Percentiles rank a stretch among this genome's conserved stretches.
Conservation (phyloP, 2,888 invertebrate genomes). For the Neoscelio sp. region DNA sequence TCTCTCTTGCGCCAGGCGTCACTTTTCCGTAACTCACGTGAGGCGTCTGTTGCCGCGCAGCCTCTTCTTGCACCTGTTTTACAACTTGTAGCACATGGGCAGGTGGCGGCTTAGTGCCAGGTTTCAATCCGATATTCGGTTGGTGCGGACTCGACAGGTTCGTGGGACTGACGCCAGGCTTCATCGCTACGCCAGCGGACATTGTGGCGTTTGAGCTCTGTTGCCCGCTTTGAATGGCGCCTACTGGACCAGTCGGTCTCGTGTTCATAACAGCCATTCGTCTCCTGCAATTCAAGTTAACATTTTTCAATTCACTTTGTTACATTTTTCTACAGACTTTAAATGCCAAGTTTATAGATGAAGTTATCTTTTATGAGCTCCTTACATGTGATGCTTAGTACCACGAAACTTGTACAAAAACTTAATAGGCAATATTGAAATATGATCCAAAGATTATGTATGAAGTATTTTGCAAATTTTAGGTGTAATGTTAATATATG, state of each 20-base stretch:
- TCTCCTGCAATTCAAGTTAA: slow-evolving; percentile 83
- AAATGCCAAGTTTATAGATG: not conserved
- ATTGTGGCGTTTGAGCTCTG: slow-evolving; percentile 83
- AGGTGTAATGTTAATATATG: too few relatives aligned
- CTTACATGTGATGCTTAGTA: too few relatives aligned
- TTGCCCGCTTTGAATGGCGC: slow-evolving; percentile 79
- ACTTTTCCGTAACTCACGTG: slow-evolving; percentile 91
- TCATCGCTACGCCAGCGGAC: slow-evolving; percentile 85
- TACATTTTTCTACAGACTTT: too few relatives aligned
- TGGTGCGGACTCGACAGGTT: slow-evolving; percentile 84
- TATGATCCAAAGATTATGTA: too few relatives aligned
- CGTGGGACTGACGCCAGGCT: slow-evolving; percentile 83
- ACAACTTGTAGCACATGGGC: slow-evolving; percentile 93
- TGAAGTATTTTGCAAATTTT: too few relatives aligned
- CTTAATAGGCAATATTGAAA: too few relatives aligned
- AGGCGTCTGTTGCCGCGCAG: slow-evolving; percentile 94
- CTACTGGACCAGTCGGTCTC: slow-evolving; percentile 84
- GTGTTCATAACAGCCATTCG: slow-evolving; percentile 94
- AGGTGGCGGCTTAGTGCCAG: slow-evolving; percentile 89
- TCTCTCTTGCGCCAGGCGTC: slow-evolving; percentile 88
- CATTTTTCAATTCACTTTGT: not conserved
- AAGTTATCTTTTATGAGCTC: too few relatives aligned
- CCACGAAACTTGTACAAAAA: too few relatives aligned
- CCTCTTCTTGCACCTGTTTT: slow-evolving; percentile 95
- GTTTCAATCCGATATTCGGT: slow-evolving; percentile 86